Percentiles rank a stretch among this genome's conserved stretches.
phyloP scores from a whole-genome alignment of 2,888 invertebrate species.

The Himalopsyche anomala region DNA sequence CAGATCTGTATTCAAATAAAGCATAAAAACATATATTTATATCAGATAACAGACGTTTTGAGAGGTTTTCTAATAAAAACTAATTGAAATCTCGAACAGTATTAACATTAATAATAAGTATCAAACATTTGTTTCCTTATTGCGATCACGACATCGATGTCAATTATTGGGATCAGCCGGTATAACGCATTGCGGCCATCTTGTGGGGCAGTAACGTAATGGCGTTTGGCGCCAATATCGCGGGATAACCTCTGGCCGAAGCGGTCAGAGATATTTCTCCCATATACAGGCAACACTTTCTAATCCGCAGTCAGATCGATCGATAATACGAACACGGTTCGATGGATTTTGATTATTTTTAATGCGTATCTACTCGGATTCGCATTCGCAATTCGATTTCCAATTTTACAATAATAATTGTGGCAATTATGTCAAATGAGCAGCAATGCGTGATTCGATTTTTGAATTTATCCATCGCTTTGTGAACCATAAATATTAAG shows the following conservation, averaged over 20 bases:
- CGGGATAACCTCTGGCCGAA: conserved; percentile 38
- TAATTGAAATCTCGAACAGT: conserved; percentile 3
- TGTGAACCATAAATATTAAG: background rate
- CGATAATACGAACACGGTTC: conserved; percentile 32
- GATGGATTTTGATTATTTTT: conserved; percentile 35
- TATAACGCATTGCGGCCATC: conserved; percentile 34
- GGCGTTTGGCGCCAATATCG: conserved; percentile 57
- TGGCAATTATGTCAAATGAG: conserved; percentile 35
- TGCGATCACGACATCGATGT: conserved; percentile 42
- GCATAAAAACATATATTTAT: background rate
- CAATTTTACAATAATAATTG: background rate
- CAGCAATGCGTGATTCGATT: conserved; percentile 35
- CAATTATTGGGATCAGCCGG: conserved; percentile 35
- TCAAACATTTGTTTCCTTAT: conserved; percentile 40
- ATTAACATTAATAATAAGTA: conserved; percentile 9
- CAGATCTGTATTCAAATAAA: background rate
- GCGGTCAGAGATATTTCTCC: conserved; percentile 53
- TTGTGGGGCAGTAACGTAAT: conserved; percentile 54
- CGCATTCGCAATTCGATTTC: conserved; percentile 24
- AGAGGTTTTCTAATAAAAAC: conserved; percentile 23
- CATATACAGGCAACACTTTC: conserved; percentile 62
- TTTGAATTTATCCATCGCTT: conserved; percentile 31
- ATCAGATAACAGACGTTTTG: background rate
- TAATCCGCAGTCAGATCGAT: conserved; percentile 56
- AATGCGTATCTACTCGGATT: conserved; percentile 10